phyloP scores from a whole-genome alignment of 2,113 vertebrate species.

The Machaerirhynchus nigripectus region DNA sequence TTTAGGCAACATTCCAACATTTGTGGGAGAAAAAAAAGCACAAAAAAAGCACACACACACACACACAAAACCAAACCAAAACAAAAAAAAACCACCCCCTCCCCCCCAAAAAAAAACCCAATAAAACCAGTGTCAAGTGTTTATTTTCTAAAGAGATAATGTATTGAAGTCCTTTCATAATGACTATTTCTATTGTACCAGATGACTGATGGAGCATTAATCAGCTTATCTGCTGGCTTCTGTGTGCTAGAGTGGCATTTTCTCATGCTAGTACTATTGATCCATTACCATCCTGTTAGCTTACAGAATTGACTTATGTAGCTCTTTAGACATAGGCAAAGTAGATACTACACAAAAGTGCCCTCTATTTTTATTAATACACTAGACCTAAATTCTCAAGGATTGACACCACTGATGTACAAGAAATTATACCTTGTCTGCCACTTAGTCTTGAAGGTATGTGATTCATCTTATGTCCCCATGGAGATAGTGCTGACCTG shows the following conservation, averaged over 20 bases:
- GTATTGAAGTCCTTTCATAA: not conserved
- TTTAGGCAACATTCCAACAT: not conserved
- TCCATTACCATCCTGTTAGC: not conserved
- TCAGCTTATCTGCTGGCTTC: conserved; percentile 23
- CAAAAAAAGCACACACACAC: not conserved
- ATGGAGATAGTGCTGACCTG: not conserved
- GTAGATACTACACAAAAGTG: not conserved
- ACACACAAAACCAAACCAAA: not conserved
- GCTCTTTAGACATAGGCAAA: not conserved
- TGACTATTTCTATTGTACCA: not conserved
- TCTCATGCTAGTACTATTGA: not conserved
- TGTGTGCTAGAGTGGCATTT: not conserved
- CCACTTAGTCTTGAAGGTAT: not conserved
- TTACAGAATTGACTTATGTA: not conserved
- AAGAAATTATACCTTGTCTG: not conserved
- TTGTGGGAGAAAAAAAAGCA: not conserved
- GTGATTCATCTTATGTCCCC: not conserved
- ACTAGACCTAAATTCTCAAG: not conserved
- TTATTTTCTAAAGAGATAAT: not conserved
- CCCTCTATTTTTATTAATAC: not conserved
- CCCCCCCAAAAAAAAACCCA: not conserved
- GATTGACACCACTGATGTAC: not conserved
- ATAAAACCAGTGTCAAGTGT: not conserved
- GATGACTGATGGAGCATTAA: not conserved
- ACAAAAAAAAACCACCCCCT: no score